These are phyloP conservation scores for Stegana nigrithorax DNA, from an alignment of 2,888 invertebrate genomes.

Conservation along the genomic window DNA sequence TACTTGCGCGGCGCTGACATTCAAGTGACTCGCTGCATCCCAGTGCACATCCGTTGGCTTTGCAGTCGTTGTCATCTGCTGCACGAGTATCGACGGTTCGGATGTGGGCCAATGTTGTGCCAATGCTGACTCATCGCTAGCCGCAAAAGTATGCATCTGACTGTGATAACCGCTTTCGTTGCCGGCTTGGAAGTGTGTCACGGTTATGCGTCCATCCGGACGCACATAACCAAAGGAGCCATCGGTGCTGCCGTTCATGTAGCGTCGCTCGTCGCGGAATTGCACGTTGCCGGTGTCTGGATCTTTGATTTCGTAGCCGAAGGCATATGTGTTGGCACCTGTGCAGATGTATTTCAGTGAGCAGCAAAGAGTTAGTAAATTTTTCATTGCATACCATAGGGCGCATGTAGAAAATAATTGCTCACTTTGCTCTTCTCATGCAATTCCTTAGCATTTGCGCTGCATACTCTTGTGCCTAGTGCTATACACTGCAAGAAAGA, in stretches of 20 bases:
- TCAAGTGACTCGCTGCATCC: slow-evolving; percentile 51
- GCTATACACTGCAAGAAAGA: slow-evolving; percentile 33
- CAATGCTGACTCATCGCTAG: slow-evolving; percentile 35
- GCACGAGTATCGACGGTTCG: slow-evolving; percentile 34
- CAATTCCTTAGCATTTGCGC: slow-evolving; percentile 26
- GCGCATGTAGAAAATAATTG: slow-evolving; percentile 58
- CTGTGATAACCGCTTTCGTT: slow-evolving; percentile 71
- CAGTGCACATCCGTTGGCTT: slow-evolving; percentile 32
- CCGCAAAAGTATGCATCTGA: slow-evolving; percentile 44
- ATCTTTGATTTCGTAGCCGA: slow-evolving; percentile 79
- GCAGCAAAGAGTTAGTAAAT: neutral
- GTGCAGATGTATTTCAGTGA: neutral
- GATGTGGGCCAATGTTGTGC: slow-evolving; percentile 50
- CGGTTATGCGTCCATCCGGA: slow-evolving; percentile 73
- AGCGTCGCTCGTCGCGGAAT: slow-evolving; percentile 78
- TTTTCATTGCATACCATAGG: slow-evolving; percentile 52
- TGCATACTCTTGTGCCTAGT: slow-evolving; percentile 42
- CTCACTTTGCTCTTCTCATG: slow-evolving; percentile 32
- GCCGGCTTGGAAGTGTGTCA: slow-evolving; percentile 77
- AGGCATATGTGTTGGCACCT: slow-evolving; percentile 77
- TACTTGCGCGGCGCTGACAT: slow-evolving; percentile 50
- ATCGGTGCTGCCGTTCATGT: slow-evolving; percentile 77
- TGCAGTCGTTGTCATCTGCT: slow-evolving; percentile 19
- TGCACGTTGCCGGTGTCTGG: slow-evolving; percentile 75
- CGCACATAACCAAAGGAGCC: slow-evolving; percentile 81